Evolutionary conservation across 1,140 invertebrate genomes (phyloP).

Genomic region (Heliconius congener): DNA sequence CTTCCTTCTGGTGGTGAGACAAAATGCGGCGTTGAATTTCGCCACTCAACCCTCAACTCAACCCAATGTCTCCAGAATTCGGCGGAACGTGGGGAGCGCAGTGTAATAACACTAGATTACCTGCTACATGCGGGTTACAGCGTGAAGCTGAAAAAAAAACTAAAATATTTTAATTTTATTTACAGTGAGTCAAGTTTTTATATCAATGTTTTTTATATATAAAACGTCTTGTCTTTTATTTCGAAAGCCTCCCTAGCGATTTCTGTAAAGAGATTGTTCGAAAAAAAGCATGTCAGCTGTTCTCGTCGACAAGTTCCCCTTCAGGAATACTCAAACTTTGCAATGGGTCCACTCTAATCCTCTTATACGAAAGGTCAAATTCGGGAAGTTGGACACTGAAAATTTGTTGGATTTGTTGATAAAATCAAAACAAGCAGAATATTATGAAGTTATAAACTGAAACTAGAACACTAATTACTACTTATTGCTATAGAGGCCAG

Average conservation of each 20-base stretch:
- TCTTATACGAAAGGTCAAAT: conserved; percentile 22
- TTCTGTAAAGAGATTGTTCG: conserved; percentile 11
- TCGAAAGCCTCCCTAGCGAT: not conserved
- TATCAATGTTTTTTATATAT: not conserved
- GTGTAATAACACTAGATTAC: too few relatives aligned
- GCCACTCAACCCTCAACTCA: too few relatives aligned
- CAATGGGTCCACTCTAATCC: conserved; percentile 32
- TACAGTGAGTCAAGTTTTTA: not conserved
- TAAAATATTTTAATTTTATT: not conserved
- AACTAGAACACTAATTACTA: too few relatives aligned
- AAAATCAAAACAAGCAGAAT: not conserved
- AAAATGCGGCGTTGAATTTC: too few relatives aligned
- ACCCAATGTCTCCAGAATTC: too few relatives aligned
- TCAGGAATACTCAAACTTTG: conserved; percentile 26
- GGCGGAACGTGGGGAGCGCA: too few relatives aligned
- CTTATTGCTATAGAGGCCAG: too few relatives aligned
- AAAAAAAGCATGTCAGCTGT: conserved; percentile 25
- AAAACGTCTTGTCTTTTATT: not conserved
- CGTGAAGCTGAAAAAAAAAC: too few relatives aligned
- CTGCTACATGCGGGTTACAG: too few relatives aligned
- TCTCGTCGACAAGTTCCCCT: conserved; percentile 19
- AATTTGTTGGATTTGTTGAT: not conserved
- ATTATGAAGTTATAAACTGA: not conserved
- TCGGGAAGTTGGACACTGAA: not conserved
- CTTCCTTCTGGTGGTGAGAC: too few relatives aligned